These are phyloP conservation scores for Triplophysa tibetana DNA, from an alignment of 2,113 vertebrate species.

Conservation along the genomic window DNA sequence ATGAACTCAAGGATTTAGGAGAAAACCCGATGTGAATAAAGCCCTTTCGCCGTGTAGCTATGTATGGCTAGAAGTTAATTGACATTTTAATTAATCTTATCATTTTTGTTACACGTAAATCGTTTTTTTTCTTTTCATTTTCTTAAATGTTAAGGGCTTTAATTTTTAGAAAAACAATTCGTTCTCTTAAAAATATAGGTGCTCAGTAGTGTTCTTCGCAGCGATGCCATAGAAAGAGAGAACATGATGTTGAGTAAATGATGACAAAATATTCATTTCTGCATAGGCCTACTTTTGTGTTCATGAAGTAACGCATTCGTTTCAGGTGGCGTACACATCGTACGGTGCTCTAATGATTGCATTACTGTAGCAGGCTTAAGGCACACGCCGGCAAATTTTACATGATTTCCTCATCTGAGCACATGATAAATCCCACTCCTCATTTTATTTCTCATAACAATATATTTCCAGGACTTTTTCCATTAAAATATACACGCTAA, in stretches of 20 bases:
- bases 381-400: background rate
- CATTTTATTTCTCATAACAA: conserved; percentile 11
- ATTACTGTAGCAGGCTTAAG: background rate
- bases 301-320: background rate
- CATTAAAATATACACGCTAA: conserved; percentile 37
- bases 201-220: no score
- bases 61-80: no score
- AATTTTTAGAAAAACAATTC: no score
- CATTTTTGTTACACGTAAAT: no score
- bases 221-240: no score
- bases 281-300: conserved; percentile 3
- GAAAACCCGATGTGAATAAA: no score
- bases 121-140: no score
- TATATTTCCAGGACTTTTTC: conserved; percentile 35
- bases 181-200: no score
- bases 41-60: no score
- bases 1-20: no score
- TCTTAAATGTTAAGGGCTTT: no score
- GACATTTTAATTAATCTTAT: no score
- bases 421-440: conserved; percentile 26
- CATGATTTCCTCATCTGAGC: conserved; percentile 25
- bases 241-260: background rate
- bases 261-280: background rate
- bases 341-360: background rate
- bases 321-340: background rate